Evolutionary conservation across 2,888 invertebrate genomes (phyloP), one percentile per base, ranked within the genome.

Genomic region (Parnassius glacialis): DNA sequence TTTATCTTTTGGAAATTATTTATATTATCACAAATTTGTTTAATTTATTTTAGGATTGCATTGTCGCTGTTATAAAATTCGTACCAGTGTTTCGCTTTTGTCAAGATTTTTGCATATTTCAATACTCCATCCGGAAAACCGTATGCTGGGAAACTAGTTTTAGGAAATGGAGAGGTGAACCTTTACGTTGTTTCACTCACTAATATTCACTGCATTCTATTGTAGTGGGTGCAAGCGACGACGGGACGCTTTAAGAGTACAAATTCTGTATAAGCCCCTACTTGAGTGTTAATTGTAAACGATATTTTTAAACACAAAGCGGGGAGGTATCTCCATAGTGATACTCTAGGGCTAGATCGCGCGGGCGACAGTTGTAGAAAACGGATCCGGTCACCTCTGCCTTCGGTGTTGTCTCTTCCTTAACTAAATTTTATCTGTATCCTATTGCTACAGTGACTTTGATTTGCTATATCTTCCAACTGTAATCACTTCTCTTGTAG

Each of bases 251-350:
- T 78, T 71, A 93, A 94, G 93, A 94, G 94, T 94, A 94, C 94
- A 94, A 94, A 94, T 94, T 94, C 94, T 93, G 92, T 93, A 92
- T 93, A 93, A 93, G 93, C 92, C 93, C 92, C 92, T 87, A 85
- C 83, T 84, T 82, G 87, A 84, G 82, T 85, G 85, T 84, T 88
- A 86, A 85, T 86, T 85, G 80, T 87, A 83, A 84, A 84, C 77
- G 48, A 7, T n/a, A 48, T 48, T 48, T 83, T 52, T 82, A 79
- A 84, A 85, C 85, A 83, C 75, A 74, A 79, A 80, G 79, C 81
- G 81, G 84, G 82, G 87, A 85, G 79, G 75, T 83, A 79, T 80
- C 79, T 80, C 83, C 80, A 72, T 75, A 71, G 76, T 79, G 74
- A 74, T 73, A 78, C 72, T 70, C 69, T 48, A 48, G 48, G 7